These are phyloP conservation scores for Glomeris marginata DNA, from an alignment of 2,888 invertebrate species.

Conservation along the genomic window DNA sequence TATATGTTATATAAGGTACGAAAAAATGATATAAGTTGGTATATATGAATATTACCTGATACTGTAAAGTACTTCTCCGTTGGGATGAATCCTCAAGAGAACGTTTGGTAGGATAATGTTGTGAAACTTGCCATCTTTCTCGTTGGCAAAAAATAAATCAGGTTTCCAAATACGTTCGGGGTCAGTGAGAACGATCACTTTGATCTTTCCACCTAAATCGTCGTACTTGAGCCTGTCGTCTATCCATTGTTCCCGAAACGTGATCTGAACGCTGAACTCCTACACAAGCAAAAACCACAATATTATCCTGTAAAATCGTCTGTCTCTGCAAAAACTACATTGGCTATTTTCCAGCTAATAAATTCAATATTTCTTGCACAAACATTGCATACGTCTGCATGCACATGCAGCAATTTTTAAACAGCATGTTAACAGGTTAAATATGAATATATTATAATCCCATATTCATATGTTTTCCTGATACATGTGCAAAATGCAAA, in stretches of 20 bases:
- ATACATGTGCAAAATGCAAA: too few relatives aligned
- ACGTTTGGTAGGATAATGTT: conserved; percentile 97
- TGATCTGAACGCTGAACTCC: conserved; percentile 94
- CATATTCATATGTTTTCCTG: too few relatives aligned
- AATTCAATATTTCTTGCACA: too few relatives aligned
- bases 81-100: conserved; percentile 88
- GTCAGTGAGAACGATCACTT: conserved; percentile 83
- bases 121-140: conserved; percentile 43
- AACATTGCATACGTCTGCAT: too few relatives aligned
- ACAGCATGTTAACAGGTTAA: too few relatives aligned
- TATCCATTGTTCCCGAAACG: conserved; percentile 93
- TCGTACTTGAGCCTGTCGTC: conserved; percentile 53
- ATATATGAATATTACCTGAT: conserved; percentile 46
- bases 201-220: conserved; percentile 34
- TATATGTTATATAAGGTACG: too few relatives aligned
- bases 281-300: conserved; percentile 15
- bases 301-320: neutral
- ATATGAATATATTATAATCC: too few relatives aligned
- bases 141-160: conserved; percentile 52
- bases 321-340: too few relatives aligned
- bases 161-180: conserved; percentile 97
- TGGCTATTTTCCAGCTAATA: too few relatives aligned
- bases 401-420: too few relatives aligned
- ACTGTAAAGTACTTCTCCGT: conserved; percentile 89
- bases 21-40: too few relatives aligned